Conservation (phyloP, 2,888 invertebrate species). For the Gastracanthus pulcherrimus region DNA sequence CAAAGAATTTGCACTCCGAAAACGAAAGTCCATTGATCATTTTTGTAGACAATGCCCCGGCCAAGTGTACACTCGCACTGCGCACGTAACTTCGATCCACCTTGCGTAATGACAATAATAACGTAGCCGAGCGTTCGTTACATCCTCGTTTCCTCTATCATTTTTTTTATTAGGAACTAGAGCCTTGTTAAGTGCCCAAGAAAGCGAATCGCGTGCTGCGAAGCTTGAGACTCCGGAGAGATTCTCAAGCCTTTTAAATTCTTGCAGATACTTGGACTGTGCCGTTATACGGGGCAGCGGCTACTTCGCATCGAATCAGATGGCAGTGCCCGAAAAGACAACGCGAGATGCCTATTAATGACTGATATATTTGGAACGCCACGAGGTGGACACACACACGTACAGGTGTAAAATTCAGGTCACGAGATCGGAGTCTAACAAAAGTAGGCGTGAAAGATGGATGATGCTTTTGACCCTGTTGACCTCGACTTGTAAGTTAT, state of each 20-base stretch:
- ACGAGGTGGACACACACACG: not conserved
- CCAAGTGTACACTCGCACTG: not conserved
- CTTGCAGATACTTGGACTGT: not conserved
- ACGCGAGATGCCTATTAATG: conserved; percentile 16
- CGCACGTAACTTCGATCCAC: not conserved
- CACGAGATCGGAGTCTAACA: conserved; percentile 7
- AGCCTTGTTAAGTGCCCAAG: not conserved
- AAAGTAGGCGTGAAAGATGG: conserved; percentile 1
- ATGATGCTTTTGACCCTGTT: conserved; percentile 10
- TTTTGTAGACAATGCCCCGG: not conserved
- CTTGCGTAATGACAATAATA: conserved; percentile 15
- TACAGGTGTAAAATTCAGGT: conserved; percentile 24
- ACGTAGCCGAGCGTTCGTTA: not conserved
- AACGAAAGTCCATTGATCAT: not conserved
- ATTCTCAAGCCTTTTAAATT: not conserved
- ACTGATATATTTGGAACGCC: not conserved
- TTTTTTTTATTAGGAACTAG: not conserved
- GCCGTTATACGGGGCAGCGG: conserved; percentile 1
- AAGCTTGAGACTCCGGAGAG: not conserved
- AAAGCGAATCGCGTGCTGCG: not conserved
- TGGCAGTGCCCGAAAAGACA: not conserved
- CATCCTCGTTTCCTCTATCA: not conserved
- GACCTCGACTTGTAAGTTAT: not conserved
- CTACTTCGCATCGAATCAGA: not conserved
- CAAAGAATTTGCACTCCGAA: not conserved